Percentiles rank a stretch among this genome's conserved stretches.
phyloP scores from a whole-genome alignment of 1,140 invertebrate genomes.

The Drosophila kurseongensis region DNA sequence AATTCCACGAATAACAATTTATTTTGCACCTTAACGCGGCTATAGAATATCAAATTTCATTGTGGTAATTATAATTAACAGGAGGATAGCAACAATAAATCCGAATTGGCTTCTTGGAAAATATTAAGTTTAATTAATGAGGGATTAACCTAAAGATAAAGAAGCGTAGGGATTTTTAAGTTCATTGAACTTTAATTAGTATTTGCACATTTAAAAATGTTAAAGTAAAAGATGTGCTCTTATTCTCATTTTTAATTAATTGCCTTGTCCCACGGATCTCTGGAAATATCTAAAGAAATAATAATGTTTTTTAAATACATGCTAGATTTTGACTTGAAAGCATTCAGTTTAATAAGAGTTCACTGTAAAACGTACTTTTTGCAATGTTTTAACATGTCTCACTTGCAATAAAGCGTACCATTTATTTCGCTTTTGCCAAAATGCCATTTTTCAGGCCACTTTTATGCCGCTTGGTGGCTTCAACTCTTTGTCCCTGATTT shows the following conservation, averaged over 20 bases:
- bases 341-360: too few relatives aligned
- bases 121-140: not conserved
- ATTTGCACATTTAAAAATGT: too few relatives aligned
- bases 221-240: too few relatives aligned
- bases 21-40: constrained; percentile 4
- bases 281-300: too few relatives aligned
- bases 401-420: too few relatives aligned
- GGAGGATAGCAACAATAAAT: not conserved
- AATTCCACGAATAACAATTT: constrained; percentile 14
- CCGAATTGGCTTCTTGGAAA: not conserved
- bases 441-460: constrained; percentile 3
- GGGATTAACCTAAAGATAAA: too few relatives aligned
- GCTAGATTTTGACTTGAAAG: too few relatives aligned
- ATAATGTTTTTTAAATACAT: too few relatives aligned
- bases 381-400: not conserved
- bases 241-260: too few relatives aligned
- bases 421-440: not conserved
- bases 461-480: not conserved
- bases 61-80: not conserved
- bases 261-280: too few relatives aligned
- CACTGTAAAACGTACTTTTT: not conserved
- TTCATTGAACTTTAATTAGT: too few relatives aligned
- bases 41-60: constrained; percentile 13
- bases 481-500: constrained; percentile 17
- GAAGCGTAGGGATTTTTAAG: too few relatives aligned